Evolutionary conservation across 1,140 invertebrate species (phyloP), one percentile per base, ranked within the genome.

Genomic region (Eueides isabella): DNA sequence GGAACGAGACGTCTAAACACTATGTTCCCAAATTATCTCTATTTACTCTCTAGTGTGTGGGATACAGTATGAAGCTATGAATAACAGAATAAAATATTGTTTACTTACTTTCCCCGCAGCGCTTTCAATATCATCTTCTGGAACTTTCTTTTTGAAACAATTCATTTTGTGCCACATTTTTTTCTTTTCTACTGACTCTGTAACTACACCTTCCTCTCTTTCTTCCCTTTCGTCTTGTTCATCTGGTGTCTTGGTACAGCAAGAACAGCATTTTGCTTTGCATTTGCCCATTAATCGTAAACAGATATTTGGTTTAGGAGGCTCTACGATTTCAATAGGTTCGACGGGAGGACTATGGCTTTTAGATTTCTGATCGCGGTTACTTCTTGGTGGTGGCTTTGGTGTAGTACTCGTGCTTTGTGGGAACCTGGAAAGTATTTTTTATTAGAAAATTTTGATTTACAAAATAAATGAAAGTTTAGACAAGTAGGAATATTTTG

Each of bases 351-450:
- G 62, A 26, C 31, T 66, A 68, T 55, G 62, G 3, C 31, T 76
- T 83, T 84, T 74, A 41, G 79, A 78, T 79, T 87, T 88, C 1
- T 80, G 69, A 48, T 85, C 82, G 67, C 84, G 80, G 28, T 87
- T 80, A 0, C 84, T 74, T 30, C 91, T 72, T 0, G 86, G 86
- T 1, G 91, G 91, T 11, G 89, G 89, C 72, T 89, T 91, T 11
- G 91, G 91, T 30, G 91, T 92, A 0, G 87, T 92, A 38, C 87
- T 88, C 7, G 90, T 92, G 69, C 88, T 92, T 85, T 93, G 90
- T 0, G 92, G 92, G 31, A 93, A 92, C 72, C 92, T 93, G 83
- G 44, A 28, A 35, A 35, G 28, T 26, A 55, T n/a, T 19, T 55
- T n/a, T 26, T 55, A 19, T 55, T 55, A 55, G 26, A 14, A 29